Evolutionary conservation across 2,888 invertebrate genomes (phyloP), one percentile per base, ranked within the genome.

Genomic region (Drosophila crucigera): DNA sequence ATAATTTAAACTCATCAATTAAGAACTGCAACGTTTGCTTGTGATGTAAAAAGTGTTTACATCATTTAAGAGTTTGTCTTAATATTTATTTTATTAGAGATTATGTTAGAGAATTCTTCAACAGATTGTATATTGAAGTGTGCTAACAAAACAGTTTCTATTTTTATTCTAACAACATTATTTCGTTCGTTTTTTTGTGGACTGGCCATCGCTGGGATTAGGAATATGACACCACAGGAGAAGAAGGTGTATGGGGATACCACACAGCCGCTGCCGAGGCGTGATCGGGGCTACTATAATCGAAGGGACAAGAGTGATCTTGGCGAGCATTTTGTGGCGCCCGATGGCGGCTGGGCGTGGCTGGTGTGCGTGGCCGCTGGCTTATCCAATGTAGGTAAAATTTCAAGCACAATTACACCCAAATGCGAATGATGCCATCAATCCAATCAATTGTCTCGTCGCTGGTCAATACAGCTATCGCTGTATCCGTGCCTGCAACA

Each of bases 331-430:
- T 96, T 96, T 83, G 93, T 95, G 54, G 95, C 96, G 1, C 97
- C 96, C 0, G 97, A 97, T 91, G 96, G 96, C 6, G 96, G 96
- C 0, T 97, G 96, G 96, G 93, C 92, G 0, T 97, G 96, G 96
- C 94, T 96, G 91, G 94, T 97, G 28, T 95, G 96, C 37, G 87
- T 96, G 9, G 96, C 96, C 6, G 95, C 95, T 58, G 96, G 96
- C 80, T 94, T 95, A 84, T 95, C 96, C 62, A 96, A 96, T 91
- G 96, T 96, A 94, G 95, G 95, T 95, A 61, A 58, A 61, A 65
- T 33, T 33, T 7, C 39, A 39, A 37, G 19, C 49, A 58, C 39
- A 22, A 60, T 16, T 11, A 37, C 25, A 10, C 0, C 30, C 35
- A 37, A 14, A 1, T 28, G 9, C 41, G n/a, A 16, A 10, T 1